Evolutionary conservation across 2,113 vertebrate genomes (phyloP).

Genomic region (Amphiprion percula): DNA sequence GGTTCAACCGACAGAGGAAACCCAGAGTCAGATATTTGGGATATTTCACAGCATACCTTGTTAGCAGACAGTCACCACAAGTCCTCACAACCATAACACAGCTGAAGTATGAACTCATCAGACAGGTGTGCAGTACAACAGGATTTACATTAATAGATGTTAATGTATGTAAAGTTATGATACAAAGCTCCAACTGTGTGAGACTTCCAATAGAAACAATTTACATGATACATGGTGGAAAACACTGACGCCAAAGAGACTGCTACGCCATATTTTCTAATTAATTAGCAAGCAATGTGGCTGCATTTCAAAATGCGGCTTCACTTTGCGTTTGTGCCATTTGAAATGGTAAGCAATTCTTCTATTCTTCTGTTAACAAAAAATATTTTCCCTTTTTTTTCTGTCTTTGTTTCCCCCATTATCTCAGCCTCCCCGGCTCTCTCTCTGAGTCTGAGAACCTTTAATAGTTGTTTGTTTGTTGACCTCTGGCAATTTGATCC

Average conservation of each 20-base stretch:
- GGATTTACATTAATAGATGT: background rate
- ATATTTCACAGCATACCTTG: background rate
- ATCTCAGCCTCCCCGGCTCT: background rate
- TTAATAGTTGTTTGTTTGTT: slow-evolving; percentile 60
- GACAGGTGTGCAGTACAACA: background rate
- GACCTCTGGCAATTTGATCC: slow-evolving; percentile 56
- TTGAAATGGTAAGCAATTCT: background rate
- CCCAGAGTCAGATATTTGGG: background rate
- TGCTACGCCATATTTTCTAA: background rate
- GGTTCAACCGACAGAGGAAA: background rate
- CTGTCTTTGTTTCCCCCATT: background rate
- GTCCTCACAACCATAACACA: too few species aligned
- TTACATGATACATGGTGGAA: background rate
- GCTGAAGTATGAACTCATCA: background rate
- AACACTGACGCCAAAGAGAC: background rate
- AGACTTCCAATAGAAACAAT: slow-evolving; percentile 1
- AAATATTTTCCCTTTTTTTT: background rate
- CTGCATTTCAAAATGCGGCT: slow-evolving; percentile 10
- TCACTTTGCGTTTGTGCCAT: slow-evolving; percentile 2
- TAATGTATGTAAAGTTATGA: background rate
- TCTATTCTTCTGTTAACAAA: background rate
- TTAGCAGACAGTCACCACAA: background rate
- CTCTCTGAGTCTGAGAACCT: slow-evolving; percentile 39
- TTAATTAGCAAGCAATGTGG: slow-evolving; percentile 15
- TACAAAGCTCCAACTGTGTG: background rate